phyloP scores from a whole-genome alignment of 2,888 invertebrate species.

The Sarcophaga rosellei region DNA sequence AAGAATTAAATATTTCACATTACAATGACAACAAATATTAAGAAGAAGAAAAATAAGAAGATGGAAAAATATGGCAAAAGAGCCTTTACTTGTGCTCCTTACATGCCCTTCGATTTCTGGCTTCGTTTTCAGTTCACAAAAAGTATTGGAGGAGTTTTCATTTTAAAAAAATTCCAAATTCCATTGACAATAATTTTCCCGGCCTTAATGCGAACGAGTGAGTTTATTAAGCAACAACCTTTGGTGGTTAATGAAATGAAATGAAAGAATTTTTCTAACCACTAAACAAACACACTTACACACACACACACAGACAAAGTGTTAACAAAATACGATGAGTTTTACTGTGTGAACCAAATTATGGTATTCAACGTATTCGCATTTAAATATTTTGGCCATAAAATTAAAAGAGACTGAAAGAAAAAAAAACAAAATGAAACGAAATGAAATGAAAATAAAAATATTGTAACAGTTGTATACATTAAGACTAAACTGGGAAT shows the following conservation, averaged over 20 bases:
- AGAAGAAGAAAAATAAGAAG: neutral
- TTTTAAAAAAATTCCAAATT: conserved; percentile 38
- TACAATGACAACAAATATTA: conserved; percentile 12
- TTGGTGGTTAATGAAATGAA: conserved; percentile 48
- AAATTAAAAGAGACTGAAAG: conserved; percentile 22
- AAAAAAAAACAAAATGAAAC: too few relatives aligned
- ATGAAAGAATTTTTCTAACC: conserved; percentile 4
- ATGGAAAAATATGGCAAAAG: neutral
- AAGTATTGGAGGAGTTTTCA: conserved; percentile 21
- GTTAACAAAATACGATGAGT: too few relatives aligned
- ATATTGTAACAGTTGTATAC: too few relatives aligned
- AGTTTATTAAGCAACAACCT: conserved; percentile 44
- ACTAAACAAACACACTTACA: neutral
- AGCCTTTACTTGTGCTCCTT: too few relatives aligned
- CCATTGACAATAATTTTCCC: conserved; percentile 62
- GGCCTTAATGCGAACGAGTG: too few relatives aligned
- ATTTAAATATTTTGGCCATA: conserved; percentile 60
- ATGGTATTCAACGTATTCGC: neutral
- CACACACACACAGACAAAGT: conserved; percentile 4
- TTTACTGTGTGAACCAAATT: neutral
- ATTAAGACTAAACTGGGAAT: neutral
- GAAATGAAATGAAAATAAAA: too few relatives aligned
- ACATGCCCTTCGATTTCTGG: conserved; percentile 25
- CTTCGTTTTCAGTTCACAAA: conserved; percentile 17
- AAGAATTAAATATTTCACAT: neutral